Base-by-base conservation (phyloP, 1,140 invertebrate genomes). In the Cyphomyrmex costatus region DNA sequence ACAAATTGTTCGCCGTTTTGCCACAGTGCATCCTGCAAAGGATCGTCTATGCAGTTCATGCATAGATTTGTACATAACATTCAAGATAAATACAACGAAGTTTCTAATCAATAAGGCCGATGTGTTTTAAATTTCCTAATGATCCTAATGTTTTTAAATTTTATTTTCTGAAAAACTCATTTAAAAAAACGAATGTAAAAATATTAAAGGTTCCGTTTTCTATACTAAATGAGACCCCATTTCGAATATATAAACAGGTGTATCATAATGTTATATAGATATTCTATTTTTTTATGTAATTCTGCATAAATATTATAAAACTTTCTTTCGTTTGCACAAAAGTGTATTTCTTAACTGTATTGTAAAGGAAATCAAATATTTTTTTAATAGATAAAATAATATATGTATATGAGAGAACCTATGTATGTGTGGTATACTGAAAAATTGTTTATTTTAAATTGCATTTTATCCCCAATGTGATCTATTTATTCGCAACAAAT, bases 1-100 rank as follows among this genome's bases (percentile, higher is more conserved):
- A 91, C 90, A 91, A 91, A 91, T 91, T 89, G 74, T 80, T 86
- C 60, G 63, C 49, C 77, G 89, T 90, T 88, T 83, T 71, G 77
- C 86, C 51, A 60, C 49, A 65, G 53, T 61, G 70, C 61, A 85
- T 86, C 56, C 33, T 58, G 73, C 71, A 56, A 85, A 76, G 82
- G 8, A 49, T 36, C 36, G 12, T 19, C 56, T 70, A 19, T 42
- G 36, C 24, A 21, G 10, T 42, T 16, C 36, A 8, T 56, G 24
- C n/a, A 36, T 10, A 24, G 51, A 78, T 65, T 63, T 63, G 14
- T 6, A 27, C 42, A 46, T 36, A 42, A 61, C 3, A n/a, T 61
- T 33, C 21, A 63, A 73, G 24, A n/a, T 66, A 71, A 53, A 5
- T 68, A 24, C 51, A 60, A 66, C 30, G 19, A 63, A 76, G 0